phyloP scores from a whole-genome alignment of 2,888 invertebrate species.

The Sceliomorpha sp. region DNA sequence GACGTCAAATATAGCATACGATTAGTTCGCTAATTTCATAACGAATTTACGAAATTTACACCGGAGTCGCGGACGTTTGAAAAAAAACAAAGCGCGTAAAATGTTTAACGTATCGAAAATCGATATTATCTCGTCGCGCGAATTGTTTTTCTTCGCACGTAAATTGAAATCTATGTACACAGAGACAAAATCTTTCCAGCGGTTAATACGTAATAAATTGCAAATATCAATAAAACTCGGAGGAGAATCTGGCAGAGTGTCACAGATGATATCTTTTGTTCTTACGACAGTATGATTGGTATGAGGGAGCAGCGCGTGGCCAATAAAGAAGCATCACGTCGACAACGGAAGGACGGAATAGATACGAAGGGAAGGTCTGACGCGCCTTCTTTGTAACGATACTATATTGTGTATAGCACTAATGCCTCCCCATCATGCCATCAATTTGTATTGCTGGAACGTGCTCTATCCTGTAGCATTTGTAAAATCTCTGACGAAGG shows the following conservation, averaged over 20 bases:
- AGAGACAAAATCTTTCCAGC: neutral
- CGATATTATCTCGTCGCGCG: too few relatives aligned
- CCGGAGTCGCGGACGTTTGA: too few relatives aligned
- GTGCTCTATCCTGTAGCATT: conserved; percentile 33
- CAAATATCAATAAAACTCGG: neutral
- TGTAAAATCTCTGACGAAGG: conserved; percentile 21
- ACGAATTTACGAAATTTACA: too few relatives aligned
- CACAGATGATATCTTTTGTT: neutral
- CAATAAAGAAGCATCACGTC: conserved; percentile 4
- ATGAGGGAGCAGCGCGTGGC: conserved; percentile 5
- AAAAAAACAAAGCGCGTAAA: too few relatives aligned
- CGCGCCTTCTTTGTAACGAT: conserved; percentile 12
- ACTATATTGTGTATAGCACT: neutral
- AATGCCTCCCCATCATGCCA: conserved; percentile 10
- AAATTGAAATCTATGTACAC: too few relatives aligned
- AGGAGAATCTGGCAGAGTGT: too few relatives aligned
- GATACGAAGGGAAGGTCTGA: conserved; percentile 13
- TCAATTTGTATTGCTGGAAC: conserved; percentile 43
- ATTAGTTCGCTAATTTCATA: too few relatives aligned
- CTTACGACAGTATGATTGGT: too few relatives aligned
- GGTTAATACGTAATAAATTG: neutral
- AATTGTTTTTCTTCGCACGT: too few relatives aligned
- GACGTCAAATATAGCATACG: too few relatives aligned
- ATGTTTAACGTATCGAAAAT: too few relatives aligned
- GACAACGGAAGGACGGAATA: conserved; percentile 6